phyloP scores from a whole-genome alignment of 2,113 vertebrate species.

The Eupsittula cactorum region DNA sequence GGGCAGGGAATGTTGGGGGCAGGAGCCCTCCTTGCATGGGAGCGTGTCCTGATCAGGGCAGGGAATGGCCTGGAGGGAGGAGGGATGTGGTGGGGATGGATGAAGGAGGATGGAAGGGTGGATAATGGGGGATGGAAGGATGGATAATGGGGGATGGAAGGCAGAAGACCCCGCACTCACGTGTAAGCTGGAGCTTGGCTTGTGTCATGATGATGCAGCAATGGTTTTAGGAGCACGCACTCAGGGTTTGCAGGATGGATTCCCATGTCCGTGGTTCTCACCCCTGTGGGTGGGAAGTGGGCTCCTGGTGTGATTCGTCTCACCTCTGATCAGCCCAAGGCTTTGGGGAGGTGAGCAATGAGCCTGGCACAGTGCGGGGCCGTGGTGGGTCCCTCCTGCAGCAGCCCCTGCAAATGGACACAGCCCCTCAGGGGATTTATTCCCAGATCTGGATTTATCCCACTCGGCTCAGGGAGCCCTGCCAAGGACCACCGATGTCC shows the following conservation, averaged over 20 bases:
- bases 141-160: not conserved
- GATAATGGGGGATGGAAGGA: not conserved
- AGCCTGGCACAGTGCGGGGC: not conserved
- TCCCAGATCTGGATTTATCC: not conserved
- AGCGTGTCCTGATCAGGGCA: rapidly evolving
- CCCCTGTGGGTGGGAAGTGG: rapidly evolving
- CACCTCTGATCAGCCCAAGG: not conserved
- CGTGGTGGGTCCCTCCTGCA: rapidly evolving
- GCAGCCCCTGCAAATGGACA: not conserved
- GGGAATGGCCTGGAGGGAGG: not conserved
- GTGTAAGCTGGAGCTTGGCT: rapidly evolving
- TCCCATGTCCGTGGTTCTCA: not conserved
- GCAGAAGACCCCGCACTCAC: not conserved
- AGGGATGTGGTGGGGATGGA: not conserved
- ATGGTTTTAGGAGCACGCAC: rapidly evolving
- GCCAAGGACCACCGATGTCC: rapidly evolving
- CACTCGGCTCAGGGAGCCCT: not conserved
- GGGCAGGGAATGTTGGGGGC: not conserved
- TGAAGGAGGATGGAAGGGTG: not conserved
- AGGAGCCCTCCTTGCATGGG: not conserved
- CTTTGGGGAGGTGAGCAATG: not conserved
- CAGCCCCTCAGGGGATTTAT: not conserved
- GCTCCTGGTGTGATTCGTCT: rapidly evolving
- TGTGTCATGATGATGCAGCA: rapidly evolving
- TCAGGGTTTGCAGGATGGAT: not conserved